Conservation (phyloP, 2,113 vertebrate species). For the Calypte anna region DNA sequence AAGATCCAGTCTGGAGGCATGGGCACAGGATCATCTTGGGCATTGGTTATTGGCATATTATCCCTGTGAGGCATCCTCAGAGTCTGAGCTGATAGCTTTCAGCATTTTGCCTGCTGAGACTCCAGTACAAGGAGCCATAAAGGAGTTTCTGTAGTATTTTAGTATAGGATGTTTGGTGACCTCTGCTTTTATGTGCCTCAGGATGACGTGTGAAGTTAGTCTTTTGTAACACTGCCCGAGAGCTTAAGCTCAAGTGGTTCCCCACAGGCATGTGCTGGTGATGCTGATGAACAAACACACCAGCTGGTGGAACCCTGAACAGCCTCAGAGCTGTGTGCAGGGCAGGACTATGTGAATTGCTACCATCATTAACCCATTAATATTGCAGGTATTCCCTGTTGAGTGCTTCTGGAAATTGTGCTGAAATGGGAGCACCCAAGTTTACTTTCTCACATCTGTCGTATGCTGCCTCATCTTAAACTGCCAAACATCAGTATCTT, state of each 20-base stretch:
- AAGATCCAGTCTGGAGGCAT: background rate
- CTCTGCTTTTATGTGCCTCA: slow-evolving; percentile 6
- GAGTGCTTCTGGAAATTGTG: slow-evolving; percentile 80
- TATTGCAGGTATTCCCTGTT: slow-evolving; percentile 85
- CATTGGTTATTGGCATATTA: background rate
- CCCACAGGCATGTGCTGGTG: background rate
- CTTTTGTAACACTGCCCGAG: background rate
- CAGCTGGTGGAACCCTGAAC: slow-evolving; percentile 45
- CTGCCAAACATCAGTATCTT: slow-evolving; percentile 81
- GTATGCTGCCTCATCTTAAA: slow-evolving; percentile 81
- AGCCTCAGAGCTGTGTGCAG: slow-evolving; percentile 71
- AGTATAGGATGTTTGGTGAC: slow-evolving; percentile 21
- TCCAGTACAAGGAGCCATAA: background rate
- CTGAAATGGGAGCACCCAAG: slow-evolving; percentile 82
- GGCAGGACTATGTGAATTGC: slow-evolving; percentile 72
- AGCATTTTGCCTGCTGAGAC: background rate
- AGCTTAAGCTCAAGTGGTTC: slow-evolving; percentile 27
- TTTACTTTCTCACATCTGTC: slow-evolving; percentile 78
- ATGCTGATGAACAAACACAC: slow-evolving; percentile 35
- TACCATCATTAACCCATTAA: slow-evolving; percentile 82
- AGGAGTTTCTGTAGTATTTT: background rate
- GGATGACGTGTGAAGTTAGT: background rate
- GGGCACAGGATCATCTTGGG: background rate
- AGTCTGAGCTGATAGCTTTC: background rate
- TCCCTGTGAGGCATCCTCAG: slow-evolving; percentile 6